phyloP scores from a whole-genome alignment of 2,113 vertebrate species.

The Tachysurus vachellii region DNA sequence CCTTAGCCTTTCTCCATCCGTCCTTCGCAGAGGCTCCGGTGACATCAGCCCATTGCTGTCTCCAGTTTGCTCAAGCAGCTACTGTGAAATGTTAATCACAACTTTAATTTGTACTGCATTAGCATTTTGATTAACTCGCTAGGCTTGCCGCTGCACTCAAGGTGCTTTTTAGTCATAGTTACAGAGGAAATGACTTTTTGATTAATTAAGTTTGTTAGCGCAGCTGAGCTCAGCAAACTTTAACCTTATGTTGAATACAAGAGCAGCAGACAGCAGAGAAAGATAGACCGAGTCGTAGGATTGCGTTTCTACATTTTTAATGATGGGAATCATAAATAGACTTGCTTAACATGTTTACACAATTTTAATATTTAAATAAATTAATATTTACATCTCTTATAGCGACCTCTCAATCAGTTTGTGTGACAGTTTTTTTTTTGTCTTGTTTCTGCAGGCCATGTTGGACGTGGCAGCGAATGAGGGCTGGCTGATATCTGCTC shows the following conservation, averaged over 20 bases:
- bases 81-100: conserved; percentile 98
- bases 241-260: conserved; percentile 75
- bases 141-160: conserved; percentile 85
- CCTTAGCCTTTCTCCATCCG: neutral
- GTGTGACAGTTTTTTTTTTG: neutral
- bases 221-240: conserved; percentile 90
- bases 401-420: neutral
- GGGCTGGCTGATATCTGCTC: conserved; percentile 88
- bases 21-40: conserved; percentile 76
- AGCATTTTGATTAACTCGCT: conserved; percentile 93
- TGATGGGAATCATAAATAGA: neutral
- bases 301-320: neutral
- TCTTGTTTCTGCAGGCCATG: conserved; percentile 81
- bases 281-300: neutral
- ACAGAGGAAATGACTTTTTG: conserved; percentile 92
- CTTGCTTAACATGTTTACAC: neutral
- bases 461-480: conserved; percentile 90
- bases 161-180: conserved; percentile 87
- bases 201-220: conserved; percentile 93
- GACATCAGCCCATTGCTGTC: conserved; percentile 89
- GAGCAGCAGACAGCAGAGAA: conserved; percentile 1
- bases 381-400: neutral
- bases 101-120: conserved; percentile 96
- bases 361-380: neutral
- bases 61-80: conserved; percentile 91